Conservation (phyloP, 37 sponge, comb jelly and placozoan genomes). For the Diacarnus erythraeanus region DNA sequence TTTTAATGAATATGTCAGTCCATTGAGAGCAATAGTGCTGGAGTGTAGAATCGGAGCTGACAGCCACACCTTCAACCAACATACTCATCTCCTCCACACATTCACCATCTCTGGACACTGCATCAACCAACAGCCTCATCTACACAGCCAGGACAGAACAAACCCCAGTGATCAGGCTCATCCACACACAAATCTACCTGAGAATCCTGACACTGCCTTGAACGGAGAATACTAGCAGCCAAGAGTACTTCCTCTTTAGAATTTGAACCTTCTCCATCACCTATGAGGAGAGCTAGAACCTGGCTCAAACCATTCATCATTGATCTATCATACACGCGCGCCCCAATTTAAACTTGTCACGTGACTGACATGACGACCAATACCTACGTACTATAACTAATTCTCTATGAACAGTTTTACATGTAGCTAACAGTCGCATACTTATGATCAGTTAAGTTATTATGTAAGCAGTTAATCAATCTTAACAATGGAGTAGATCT, state of each 20-base stretch:
- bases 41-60: background rate
- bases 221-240: background rate
- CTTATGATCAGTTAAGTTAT: background rate
- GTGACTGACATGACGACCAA: too few species aligned
- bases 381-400: too few species aligned
- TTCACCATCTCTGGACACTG: background rate
- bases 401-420: too few species aligned
- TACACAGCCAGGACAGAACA: too few species aligned
- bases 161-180: too few species aligned
- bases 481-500: slow-evolving; percentile 97
- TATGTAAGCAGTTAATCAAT: slow-evolving; percentile 66
- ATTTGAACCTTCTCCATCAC: background rate
- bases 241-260: background rate
- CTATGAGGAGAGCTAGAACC: background rate
- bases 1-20: background rate
- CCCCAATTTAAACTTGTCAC: too few species aligned
- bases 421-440: background rate
- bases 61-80: background rate
- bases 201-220: background rate
- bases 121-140: background rate
- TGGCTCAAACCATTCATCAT: background rate
- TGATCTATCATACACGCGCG: too few species aligned
- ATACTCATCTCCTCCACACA: background rate
- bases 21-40: background rate
- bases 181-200: background rate